Conservation (phyloP, 2,113 vertebrate genomes). For the Cettia cetti region DNA sequence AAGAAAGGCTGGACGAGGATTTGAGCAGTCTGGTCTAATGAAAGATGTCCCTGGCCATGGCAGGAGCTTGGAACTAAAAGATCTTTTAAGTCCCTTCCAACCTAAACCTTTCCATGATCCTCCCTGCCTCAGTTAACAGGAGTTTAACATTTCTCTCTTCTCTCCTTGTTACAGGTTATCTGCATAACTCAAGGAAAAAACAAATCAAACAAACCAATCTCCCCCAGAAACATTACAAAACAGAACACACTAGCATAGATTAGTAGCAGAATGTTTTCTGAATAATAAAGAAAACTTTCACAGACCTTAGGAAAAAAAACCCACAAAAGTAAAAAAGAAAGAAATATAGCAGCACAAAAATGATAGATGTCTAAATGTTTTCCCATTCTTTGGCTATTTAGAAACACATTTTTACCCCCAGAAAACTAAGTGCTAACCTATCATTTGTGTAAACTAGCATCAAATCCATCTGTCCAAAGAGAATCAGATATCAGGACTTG, state of each 20-base stretch:
- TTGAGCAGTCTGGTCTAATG: neutral
- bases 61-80: neutral
- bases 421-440: neutral
- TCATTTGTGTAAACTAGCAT: neutral
- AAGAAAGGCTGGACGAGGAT: neutral
- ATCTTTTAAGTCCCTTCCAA: neutral
- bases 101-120: neutral
- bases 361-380: fast-evolving
- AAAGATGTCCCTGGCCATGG: neutral
- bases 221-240: neutral
- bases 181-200: neutral
- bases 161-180: neutral
- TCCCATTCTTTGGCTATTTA: neutral
- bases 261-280: neutral
- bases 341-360: neutral
- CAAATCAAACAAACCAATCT: neutral
- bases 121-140: neutral
- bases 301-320: neutral
- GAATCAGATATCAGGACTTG: neutral
- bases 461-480: neutral
- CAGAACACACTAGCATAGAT: neutral
- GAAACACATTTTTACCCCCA: neutral
- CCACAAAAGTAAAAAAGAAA: neutral
- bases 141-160: neutral
- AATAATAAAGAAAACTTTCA: neutral